phyloP scores from a whole-genome alignment of 2,797 vertebrate species.

The Valencia hispanica region DNA sequence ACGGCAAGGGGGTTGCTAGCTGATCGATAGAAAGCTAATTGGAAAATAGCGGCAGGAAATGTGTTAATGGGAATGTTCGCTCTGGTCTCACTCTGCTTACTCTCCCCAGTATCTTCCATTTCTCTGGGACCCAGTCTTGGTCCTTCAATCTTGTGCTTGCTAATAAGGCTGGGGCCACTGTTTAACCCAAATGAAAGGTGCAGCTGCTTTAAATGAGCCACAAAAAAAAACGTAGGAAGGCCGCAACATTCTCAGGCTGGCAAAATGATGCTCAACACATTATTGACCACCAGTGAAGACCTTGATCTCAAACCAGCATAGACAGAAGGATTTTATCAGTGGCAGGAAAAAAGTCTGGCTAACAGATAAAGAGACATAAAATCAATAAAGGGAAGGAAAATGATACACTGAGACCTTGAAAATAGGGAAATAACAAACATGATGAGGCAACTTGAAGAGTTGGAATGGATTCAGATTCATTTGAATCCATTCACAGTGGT shows the following conservation, averaged over 20 bases:
- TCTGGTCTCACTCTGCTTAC: slow-evolving; percentile 49
- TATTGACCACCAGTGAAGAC: background rate
- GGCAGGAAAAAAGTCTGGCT: slow-evolving; percentile 12
- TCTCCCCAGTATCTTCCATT: slow-evolving; percentile 12
- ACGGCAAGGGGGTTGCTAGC: slow-evolving; percentile 45
- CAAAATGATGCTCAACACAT: background rate
- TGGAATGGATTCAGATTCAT: background rate
- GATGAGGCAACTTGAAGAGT: background rate
- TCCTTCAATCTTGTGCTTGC: slow-evolving; percentile 57
- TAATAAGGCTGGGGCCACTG: slow-evolving; percentile 59
- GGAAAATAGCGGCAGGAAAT: slow-evolving; percentile 77
- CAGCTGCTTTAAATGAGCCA: background rate
- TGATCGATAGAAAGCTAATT: slow-evolving; percentile 76
- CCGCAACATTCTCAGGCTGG: background rate
- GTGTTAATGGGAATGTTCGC: slow-evolving; percentile 71
- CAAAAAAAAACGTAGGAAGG: background rate
- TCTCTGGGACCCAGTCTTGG: slow-evolving; percentile 39
- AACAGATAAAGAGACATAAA: slow-evolving; percentile 14
- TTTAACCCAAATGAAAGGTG: slow-evolving; percentile 55
- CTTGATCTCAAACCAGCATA: background rate
- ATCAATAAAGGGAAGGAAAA: background rate
- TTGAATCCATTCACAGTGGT: background rate
- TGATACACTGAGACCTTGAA: background rate
- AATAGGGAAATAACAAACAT: background rate
- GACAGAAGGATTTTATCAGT: background rate